Evolutionary conservation across 1,140 invertebrate species (phyloP).

Genomic region (Hydropsyche tenuis): DNA sequence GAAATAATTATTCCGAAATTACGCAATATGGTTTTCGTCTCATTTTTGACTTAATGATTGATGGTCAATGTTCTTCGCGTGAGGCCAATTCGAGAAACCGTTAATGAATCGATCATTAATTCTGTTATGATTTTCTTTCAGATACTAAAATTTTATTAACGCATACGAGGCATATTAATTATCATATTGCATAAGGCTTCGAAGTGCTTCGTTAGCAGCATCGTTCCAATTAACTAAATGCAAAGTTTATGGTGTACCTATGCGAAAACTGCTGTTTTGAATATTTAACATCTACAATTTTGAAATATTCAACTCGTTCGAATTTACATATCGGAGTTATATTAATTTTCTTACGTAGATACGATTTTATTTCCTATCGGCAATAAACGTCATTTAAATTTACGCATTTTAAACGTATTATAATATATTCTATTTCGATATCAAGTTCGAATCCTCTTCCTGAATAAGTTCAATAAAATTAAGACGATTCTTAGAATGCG

Average conservation of each 20-base stretch:
- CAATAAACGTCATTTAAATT: not conserved
- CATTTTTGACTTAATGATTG: not conserved
- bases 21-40: not conserved
- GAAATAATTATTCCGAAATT: no score
- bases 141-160: not conserved
- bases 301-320: no score
- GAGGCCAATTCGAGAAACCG: not conserved
- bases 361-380: not conserved
- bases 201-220: no score
- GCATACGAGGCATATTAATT: not conserved
- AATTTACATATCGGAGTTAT: no score
- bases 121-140: not conserved
- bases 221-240: no score
- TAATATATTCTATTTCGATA: not conserved
- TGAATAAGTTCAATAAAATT: no score
- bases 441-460: no score
- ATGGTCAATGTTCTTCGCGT: not conserved
- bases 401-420: not conserved
- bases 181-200: not conserved
- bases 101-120: constrained; percentile 23
- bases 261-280: no score
- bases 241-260: no score
- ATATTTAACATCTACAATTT: no score
- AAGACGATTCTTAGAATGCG: no score
- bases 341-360: no score